Conservation (phyloP, 2,113 vertebrate species). For the Cichladusa arquata region DNA sequence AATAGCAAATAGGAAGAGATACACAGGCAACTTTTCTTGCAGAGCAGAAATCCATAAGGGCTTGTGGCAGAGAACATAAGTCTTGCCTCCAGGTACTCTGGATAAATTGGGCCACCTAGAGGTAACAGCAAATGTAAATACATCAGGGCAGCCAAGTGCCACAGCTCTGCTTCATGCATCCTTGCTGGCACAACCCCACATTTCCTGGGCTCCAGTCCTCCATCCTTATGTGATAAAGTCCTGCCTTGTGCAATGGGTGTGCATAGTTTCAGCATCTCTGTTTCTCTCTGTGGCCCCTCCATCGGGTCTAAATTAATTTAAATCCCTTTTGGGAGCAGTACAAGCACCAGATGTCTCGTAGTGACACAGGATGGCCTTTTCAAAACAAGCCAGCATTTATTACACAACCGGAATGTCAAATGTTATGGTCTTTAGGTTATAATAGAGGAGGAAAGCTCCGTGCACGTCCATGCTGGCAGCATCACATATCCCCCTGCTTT, state of each 20-base stretch:
- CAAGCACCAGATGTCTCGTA: neutral
- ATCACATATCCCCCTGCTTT: neutral
- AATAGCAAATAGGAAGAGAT: neutral
- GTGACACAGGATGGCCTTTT: slow-evolving; percentile 48
- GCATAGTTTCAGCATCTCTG: neutral
- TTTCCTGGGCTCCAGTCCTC: neutral
- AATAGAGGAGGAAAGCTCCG: slow-evolving; percentile 35
- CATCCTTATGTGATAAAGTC: neutral
- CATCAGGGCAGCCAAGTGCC: neutral
- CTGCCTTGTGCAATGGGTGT: neutral
- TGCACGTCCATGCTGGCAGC: slow-evolving; percentile 29
- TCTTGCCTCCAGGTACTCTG: slow-evolving; percentile 26
- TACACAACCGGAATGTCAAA: slow-evolving; percentile 51
- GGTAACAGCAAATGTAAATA: slow-evolving; percentile 28
- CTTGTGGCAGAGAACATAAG: neutral
- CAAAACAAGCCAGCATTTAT: slow-evolving; percentile 53
- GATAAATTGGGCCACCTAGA: slow-evolving; percentile 65
- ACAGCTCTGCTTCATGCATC: neutral
- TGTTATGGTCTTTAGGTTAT: slow-evolving; percentile 45
- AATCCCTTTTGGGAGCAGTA: neutral
- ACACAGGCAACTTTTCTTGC: neutral
- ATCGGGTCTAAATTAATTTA: slow-evolving; percentile 23
- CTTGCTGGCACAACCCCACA: neutral
- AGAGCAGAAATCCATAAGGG: neutral
- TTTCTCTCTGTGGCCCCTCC: neutral